Evolutionary conservation across 2,113 vertebrate genomes (phyloP).

Genomic region (Brachionichthys hirsutus): DNA sequence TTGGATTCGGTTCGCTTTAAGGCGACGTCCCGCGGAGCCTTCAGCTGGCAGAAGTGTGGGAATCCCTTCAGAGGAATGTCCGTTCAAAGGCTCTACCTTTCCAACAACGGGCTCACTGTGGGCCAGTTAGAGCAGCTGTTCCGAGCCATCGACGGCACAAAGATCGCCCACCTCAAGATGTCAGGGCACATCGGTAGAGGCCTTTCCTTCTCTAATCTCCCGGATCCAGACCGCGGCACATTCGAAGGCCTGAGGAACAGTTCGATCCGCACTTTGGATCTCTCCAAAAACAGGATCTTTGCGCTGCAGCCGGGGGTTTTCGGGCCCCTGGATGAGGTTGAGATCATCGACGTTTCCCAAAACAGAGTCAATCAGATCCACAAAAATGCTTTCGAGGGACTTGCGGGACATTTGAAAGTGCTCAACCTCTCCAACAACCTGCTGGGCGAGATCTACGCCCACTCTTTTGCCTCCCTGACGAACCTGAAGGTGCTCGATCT

Average conservation of each 20-base stretch:
- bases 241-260: slow-evolving; percentile 81
- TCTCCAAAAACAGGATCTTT: slow-evolving; percentile 78
- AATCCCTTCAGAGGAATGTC: slow-evolving; percentile 83
- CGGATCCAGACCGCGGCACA: slow-evolving; percentile 77
- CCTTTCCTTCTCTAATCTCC: slow-evolving; percentile 79
- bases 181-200: slow-evolving; percentile 75
- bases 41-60: slow-evolving; percentile 79
- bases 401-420: slow-evolving; percentile 65
- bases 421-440: slow-evolving; percentile 86
- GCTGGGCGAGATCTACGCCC: slow-evolving; percentile 79
- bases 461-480: slow-evolving; percentile 77
- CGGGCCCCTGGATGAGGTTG: slow-evolving; percentile 58
- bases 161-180: slow-evolving; percentile 74
- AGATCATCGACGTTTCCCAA: slow-evolving; percentile 72
- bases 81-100: slow-evolving; percentile 77
- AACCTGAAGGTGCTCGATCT: slow-evolving; percentile 78
- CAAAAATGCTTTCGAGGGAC: slow-evolving; percentile 77
- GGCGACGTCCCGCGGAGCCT: slow-evolving; percentile 19
- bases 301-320: slow-evolving; percentile 75
- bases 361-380: slow-evolving; percentile 85
- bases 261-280: slow-evolving; percentile 65
- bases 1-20: slow-evolving; percentile 59
- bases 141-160: slow-evolving; percentile 77
- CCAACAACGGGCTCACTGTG: slow-evolving; percentile 65
- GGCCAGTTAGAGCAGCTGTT: slow-evolving; percentile 61